Evolutionary conservation across 1,140 invertebrate species (phyloP), one percentile per base, ranked within the genome.

Genomic region (Hypsibius dujardini): DNA sequence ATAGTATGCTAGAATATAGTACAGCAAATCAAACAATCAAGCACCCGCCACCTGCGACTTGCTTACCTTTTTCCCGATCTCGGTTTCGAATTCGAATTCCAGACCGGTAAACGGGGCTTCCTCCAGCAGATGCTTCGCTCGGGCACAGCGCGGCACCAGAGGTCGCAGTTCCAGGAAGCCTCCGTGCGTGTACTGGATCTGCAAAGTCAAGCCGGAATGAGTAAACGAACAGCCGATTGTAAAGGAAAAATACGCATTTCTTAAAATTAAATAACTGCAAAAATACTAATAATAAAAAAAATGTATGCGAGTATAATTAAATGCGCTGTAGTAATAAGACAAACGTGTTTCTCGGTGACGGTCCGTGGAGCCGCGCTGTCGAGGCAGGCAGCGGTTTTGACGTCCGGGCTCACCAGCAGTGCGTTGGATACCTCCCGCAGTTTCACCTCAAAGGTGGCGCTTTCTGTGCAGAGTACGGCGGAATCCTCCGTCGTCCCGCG

Each of bases 121-220:
- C 42, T 67, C 62, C 62, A 67, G 12, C 7, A 67, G 42, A 45
- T 67, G 62, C 42, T 67, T 67, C 12, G 42, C 62, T 42, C 12
- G 7, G 42, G 3, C 42, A 12, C 62, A 67, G 12, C 42, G 62
- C 3, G 62, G 62, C 7, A 42, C 45, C 7, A 67, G 7, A 7
- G 12, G 62, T 42, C 62, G 62, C 45, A 67, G 42, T 67, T 67
- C 62, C 62, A 67, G 42, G 45, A 15, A 67, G 12, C n/a, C 7
- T 7, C n/a, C 7, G 7, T 56, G 50, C 50, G n/a, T 56, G 7
- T n/a, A 7, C 7, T 56, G 7, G 50, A 56, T n/a, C 50, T 56
- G 50, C 7, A 56, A 56, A 7, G 28, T 28, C 28, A 0, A 28
- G 28, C 28, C 28, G 28, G 28, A 28, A 28, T 28, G 28, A 28